These are phyloP conservation scores for Scaeva pyrastri DNA, from an alignment of 2,888 invertebrate genomes.

Conservation along the genomic window DNA sequence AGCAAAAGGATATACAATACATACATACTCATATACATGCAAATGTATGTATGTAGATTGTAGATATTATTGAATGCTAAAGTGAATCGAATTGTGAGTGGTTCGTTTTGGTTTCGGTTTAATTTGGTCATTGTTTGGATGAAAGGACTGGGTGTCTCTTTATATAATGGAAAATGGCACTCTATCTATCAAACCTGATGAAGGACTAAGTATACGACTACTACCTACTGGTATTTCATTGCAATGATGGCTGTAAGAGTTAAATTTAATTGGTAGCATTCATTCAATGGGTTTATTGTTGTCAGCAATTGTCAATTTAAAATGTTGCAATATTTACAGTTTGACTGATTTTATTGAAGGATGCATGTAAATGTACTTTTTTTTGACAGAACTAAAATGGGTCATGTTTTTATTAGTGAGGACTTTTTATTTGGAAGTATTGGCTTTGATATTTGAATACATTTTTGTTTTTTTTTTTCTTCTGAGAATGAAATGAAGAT, in stretches of 20 bases:
- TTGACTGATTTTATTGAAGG: not conserved
- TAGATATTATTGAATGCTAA: slow-evolving; percentile 26
- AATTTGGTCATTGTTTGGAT: slow-evolving; percentile 8
- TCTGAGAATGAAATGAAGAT: too few species aligned
- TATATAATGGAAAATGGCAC: slow-evolving; percentile 3
- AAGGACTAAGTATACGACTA: too few species aligned
- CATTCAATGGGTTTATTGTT: not conserved
- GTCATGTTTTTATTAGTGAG: not conserved
- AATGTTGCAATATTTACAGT: not conserved
- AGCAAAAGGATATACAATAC: too few species aligned
- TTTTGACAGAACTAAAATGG: not conserved
- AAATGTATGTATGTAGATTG: not conserved
- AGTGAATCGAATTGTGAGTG: slow-evolving; percentile 6
- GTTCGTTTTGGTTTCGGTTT: slow-evolving; percentile 2
- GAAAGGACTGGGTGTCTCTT: not conserved
- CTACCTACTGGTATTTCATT: not conserved
- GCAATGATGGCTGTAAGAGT: slow-evolving; percentile 15
- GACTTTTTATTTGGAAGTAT: not conserved
- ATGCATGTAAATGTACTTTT: not conserved
- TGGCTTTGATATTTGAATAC: not conserved
- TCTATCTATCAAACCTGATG: not conserved
- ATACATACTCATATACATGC: not conserved
- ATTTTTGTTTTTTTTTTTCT: too few species aligned
- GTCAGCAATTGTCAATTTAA: slow-evolving; percentile 8
- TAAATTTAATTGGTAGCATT: slow-evolving; percentile 26